phyloP scores from a whole-genome alignment of 53 echinoderm and acorn worm genomes.

The Astropecten irregularis region DNA sequence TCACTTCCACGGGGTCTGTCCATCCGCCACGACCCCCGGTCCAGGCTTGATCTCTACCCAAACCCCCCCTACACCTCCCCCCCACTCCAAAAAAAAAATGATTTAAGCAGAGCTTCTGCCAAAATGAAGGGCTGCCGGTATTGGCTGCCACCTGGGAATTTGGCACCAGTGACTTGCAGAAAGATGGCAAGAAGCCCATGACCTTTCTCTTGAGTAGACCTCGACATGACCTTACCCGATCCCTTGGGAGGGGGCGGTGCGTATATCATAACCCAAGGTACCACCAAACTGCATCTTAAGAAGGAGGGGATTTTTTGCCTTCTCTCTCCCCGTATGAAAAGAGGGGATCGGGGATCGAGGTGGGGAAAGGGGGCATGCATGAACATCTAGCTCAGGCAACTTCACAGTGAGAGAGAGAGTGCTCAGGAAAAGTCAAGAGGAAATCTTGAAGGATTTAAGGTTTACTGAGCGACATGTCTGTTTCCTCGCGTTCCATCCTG shows the following conservation, averaged over 20 bases:
- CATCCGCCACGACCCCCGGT: too few species aligned
- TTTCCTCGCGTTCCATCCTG: slow-evolving; percentile 42
- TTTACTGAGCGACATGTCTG: slow-evolving; percentile 54
- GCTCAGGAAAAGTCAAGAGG: background rate
- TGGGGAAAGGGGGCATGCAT: background rate
- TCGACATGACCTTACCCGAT: background rate
- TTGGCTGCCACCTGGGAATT: slow-evolving; percentile 15
- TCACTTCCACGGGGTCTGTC: too few species aligned
- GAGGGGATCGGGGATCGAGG: too few species aligned
- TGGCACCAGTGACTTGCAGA: slow-evolving; percentile 44
- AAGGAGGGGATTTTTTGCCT: background rate
- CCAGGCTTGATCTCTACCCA: too few species aligned
- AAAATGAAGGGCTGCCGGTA: slow-evolving; percentile 30
- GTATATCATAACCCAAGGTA: slow-evolving; percentile 23
- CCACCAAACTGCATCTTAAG: background rate
- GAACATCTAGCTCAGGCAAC: background rate
- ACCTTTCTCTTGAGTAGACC: slow-evolving; percentile 34
- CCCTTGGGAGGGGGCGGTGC: background rate
- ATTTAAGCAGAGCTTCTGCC: background rate
- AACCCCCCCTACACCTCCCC: too few species aligned
- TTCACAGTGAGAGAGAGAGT: too few species aligned
- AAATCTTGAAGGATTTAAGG: slow-evolving; percentile 52
- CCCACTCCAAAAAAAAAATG: slow-evolving; percentile 3
- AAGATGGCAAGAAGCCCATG: slow-evolving; percentile 24
- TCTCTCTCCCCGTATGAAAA: too few species aligned